Conservation (phyloP, 2,113 vertebrate genomes). For the Entosphenus tridentatus region DNA sequence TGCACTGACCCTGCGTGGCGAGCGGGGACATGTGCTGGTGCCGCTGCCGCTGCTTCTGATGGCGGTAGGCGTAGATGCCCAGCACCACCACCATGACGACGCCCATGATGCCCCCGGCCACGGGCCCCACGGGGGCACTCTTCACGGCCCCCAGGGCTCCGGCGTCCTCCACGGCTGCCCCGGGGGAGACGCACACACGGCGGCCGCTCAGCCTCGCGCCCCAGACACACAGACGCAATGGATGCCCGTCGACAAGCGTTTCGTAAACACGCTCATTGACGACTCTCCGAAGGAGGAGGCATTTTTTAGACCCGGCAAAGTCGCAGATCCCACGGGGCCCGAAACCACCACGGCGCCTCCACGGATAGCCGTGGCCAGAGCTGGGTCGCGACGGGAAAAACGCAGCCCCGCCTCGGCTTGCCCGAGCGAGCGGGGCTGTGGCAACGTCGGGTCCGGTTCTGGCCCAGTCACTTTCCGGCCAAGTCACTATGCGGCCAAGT, state of each 20-base stretch:
- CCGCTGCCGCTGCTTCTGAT: slow-evolving; percentile 81
- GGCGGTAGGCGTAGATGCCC: slow-evolving; percentile 79
- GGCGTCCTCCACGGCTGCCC: slow-evolving; percentile 46
- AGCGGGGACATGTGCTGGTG: slow-evolving; percentile 98
- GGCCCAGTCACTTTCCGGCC: slow-evolving; percentile 12
- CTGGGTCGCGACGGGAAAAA: too few species aligned
- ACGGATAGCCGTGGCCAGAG: too few species aligned
- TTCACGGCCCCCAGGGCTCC: slow-evolving; percentile 87
- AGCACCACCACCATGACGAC: slow-evolving; percentile 93
- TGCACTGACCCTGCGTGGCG: slow-evolving; percentile 60
- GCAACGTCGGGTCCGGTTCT: neutral
- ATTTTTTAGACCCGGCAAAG: too few species aligned
- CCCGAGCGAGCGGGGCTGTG: neutral
- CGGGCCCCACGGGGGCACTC: slow-evolving; percentile 73
- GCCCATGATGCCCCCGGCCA: slow-evolving; percentile 92
- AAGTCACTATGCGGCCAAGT: too few species aligned
- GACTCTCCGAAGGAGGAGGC: too few species aligned
- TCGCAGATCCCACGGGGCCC: too few species aligned
- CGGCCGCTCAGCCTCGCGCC: too few species aligned
- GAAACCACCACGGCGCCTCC: too few species aligned
- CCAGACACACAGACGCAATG: too few species aligned
- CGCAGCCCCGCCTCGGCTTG: neutral
- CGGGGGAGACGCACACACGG: too few species aligned
- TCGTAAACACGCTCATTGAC: too few species aligned
- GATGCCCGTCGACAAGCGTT: too few species aligned